Percentiles rank a stretch among this genome's conserved stretches.
Conservation (phyloP, 2,797 vertebrate species). For the Aeoliscus strigatus region DNA sequence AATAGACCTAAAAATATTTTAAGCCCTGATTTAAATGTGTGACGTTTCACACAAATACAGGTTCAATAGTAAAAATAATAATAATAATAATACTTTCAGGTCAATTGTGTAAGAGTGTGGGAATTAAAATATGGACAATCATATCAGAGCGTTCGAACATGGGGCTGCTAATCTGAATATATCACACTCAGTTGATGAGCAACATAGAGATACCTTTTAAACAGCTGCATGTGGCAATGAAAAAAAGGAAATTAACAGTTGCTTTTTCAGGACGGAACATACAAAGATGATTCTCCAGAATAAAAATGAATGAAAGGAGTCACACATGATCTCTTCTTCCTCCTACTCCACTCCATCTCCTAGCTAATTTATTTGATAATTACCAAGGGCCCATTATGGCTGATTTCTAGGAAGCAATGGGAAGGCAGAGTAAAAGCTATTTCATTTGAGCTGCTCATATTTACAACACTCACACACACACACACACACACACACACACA, state of each 20-base stretch:
- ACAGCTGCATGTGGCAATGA: neutral
- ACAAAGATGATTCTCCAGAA: conserved; percentile 4
- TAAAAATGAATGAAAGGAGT: conserved; percentile 25
- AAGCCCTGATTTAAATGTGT: too few species aligned
- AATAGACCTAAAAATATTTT: too few species aligned
- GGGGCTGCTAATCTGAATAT: too few species aligned
- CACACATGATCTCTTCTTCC: conserved; percentile 11
- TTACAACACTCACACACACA: conserved; percentile 1
- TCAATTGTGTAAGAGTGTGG: too few species aligned
- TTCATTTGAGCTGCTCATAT: conserved; percentile 62
- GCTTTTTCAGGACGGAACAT: conserved; percentile 5
- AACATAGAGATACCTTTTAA: neutral
- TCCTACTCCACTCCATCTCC: conserved; percentile 29
- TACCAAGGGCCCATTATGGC: conserved; percentile 65
- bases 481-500: neutral
- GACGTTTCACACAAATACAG: too few species aligned
- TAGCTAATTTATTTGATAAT: conserved; percentile 67
- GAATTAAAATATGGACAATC: too few species aligned
- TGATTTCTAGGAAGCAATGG: conserved; percentile 68
- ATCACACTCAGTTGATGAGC: neutral
- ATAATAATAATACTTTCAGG: too few species aligned
- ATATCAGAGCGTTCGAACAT: too few species aligned
- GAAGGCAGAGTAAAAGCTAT: conserved; percentile 72
- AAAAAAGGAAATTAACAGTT: conserved; percentile 4
- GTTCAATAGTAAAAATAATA: too few species aligned